phyloP scores from a whole-genome alignment of 2,888 invertebrate genomes.

The Thymelicus sylvestris region DNA sequence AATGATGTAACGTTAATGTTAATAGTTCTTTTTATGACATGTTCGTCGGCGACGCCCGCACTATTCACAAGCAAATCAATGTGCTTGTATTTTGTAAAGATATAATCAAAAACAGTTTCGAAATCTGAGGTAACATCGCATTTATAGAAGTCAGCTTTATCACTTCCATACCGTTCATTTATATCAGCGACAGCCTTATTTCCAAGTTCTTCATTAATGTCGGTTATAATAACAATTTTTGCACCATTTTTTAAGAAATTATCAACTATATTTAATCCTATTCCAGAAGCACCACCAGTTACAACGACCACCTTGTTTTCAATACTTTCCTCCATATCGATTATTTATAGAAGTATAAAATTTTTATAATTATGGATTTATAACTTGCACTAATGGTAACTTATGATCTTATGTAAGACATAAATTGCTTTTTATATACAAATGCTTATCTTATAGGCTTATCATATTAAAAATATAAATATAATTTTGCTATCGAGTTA shows the following conservation, averaged over 20 bases:
- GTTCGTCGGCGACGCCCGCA: conserved; percentile 57
- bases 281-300: conserved; percentile 44
- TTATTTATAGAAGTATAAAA: no score
- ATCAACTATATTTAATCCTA: conserved; percentile 43
- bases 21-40: conserved; percentile 46
- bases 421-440: no score
- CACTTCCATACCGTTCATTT: conserved; percentile 65
- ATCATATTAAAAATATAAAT: no score
- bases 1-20: conserved; percentile 57
- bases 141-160: conserved; percentile 67
- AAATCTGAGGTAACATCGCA: conserved; percentile 77
- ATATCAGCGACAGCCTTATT: conserved; percentile 33
- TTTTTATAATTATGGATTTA: no score
- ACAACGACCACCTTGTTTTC: conserved; percentile 43
- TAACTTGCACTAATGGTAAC: no score
- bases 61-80: conserved; percentile 68
- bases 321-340: conserved; percentile 28
- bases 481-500: no score
- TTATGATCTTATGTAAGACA: no score
- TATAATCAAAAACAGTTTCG: conserved; percentile 59
- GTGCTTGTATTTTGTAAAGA: conserved; percentile 50
- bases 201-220: conserved; percentile 43
- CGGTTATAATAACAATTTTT: conserved; percentile 42
- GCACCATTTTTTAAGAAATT: conserved; percentile 44
- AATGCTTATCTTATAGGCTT: no score